Base-by-base conservation (phyloP, 2,888 invertebrate species). In the Phasia obesa region DNA sequence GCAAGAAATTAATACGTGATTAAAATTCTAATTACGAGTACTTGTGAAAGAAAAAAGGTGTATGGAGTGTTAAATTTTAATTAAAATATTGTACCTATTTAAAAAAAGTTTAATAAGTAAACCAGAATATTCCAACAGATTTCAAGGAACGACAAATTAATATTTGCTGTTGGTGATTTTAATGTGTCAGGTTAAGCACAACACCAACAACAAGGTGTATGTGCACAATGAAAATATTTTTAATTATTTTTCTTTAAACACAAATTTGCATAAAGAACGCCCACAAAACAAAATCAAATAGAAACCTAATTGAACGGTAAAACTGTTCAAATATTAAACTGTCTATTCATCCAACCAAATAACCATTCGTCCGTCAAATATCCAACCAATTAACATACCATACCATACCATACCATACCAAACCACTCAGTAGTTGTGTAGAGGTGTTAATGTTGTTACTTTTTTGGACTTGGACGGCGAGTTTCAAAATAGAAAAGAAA, bases 191-290 rank as follows among this genome's bases (percentile, higher is more conserved):
- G 60, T 81, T 74, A 23, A 47, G 55, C 55, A 13, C 19, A 31
- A 35, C 11, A 31, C 47, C 44, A 25, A 74, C 21, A 47, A 47
- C 31, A 44, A 25, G 17, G 25, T 17, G 44, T 53, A 7, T 44
- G 4, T 44, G 44, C 5, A 23, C 31, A 47, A 51, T 21, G 51
- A 51, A 51, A 59, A 38, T 62, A 55, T 49, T 42, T 27, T 53
- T 25, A 57, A 70, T 59, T 55, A 49, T 31, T 78, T 71, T 70
- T 71, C 51, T 59, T 71, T 51, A 31, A 76, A 69, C 27, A 17
- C 23, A 71, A 71, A 59, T 78, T 59, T 71, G 64, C 78, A 64
- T 79, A 79, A 78, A 59, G 65, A 83, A 83, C 82, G 82, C 82
- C 82, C 70, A 78, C 82, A 62, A 44, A 25, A 38, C 13, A 55